These are phyloP conservation scores for Adelphocoris suturalis DNA, from an alignment of 2,888 invertebrate species.

Conservation along the genomic window DNA sequence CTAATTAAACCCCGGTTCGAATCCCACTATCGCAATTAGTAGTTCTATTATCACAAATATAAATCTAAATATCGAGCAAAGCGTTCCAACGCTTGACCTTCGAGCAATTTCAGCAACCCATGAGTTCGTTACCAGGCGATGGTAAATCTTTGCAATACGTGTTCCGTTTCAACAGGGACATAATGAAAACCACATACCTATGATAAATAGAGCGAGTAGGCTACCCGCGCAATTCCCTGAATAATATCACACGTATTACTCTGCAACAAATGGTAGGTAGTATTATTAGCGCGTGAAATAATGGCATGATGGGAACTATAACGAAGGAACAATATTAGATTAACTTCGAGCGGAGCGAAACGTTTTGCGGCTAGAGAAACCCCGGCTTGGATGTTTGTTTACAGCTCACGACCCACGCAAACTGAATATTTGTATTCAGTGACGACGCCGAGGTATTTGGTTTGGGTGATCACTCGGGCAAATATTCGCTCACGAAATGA, in stretches of 20 bases:
- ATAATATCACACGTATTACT: no score
- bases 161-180: neutral
- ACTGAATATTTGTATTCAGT: constrained; percentile 4
- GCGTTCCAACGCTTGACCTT: no score
- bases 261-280: no score
- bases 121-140: no score
- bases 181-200: neutral
- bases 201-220: neutral
- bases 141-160: neutral
- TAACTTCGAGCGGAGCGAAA: neutral
- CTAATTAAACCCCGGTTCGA: no score
- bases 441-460: neutral
- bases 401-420: constrained; percentile 18
- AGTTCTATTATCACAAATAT: no score
- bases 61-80: no score
- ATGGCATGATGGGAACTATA: neutral
- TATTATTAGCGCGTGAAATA: neutral
- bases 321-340: neutral
- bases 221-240: no score
- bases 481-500: constrained; percentile 28
- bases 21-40: no score
- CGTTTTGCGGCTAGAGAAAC: neutral
- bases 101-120: no score
- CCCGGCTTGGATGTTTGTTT: neutral
- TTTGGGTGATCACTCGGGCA: constrained; percentile 13